Conservation (phyloP, 2,888 invertebrate genomes). For the Drosophila paracracens region DNA sequence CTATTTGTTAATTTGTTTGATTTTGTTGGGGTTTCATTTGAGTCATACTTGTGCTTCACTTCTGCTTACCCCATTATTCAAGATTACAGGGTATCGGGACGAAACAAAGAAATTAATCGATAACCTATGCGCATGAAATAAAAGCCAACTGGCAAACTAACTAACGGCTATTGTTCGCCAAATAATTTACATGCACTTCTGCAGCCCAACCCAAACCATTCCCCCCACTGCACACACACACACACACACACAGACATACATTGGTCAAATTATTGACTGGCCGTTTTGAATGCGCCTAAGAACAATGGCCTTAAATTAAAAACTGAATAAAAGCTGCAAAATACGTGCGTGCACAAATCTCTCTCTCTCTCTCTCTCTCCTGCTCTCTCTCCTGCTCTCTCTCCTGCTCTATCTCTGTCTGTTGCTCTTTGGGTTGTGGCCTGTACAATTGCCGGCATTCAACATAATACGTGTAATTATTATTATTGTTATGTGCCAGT, state of each 20-base stretch:
- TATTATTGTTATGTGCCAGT: conserved; percentile 72
- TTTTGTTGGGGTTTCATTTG: background rate
- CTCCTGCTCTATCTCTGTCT: background rate
- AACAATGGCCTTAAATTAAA: conserved; percentile 79
- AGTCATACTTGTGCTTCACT: background rate
- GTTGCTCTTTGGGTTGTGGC: conserved; percentile 5
- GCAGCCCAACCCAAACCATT: background rate
- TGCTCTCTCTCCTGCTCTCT: background rate
- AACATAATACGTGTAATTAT: conserved; percentile 78
- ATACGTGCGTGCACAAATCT: conserved; percentile 36
- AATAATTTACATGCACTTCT: conserved; percentile 57
- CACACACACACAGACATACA: background rate
- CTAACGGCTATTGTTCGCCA: conserved; percentile 72
- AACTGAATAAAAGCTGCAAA: conserved; percentile 68
- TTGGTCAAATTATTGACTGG: conserved; percentile 47
- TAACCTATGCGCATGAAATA: conserved; percentile 9
- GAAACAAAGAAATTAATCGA: background rate
- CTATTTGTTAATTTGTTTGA: background rate
- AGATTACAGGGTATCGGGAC: background rate
- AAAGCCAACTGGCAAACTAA: conserved; percentile 64
- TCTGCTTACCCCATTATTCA: background rate
- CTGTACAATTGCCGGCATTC: conserved; percentile 57
- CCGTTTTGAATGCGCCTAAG: conserved; percentile 58
- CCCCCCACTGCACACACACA: background rate
- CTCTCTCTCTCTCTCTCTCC: conserved; percentile 19